Base-by-base conservation (phyloP, 2,888 invertebrate genomes). In the Euclidia mi region DNA sequence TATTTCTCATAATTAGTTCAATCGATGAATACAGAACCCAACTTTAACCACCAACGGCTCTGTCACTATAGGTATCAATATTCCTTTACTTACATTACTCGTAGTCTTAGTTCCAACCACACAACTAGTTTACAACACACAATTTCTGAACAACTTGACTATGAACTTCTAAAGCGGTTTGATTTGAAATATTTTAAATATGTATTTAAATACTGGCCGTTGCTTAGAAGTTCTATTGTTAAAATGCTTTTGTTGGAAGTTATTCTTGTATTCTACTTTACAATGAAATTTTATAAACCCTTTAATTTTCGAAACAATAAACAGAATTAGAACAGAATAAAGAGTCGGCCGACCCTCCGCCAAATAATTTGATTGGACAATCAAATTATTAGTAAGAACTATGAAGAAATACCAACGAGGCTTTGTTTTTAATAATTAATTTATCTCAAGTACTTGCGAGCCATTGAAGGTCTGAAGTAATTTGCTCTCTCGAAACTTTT, bases 401-500 rank as follows among this genome's bases (percentile, higher is more conserved):
- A 72, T 66, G 69, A 69, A 72, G 71, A 73, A 74, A 76, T 73
- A 75, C 63, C 68, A 69, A 73, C 67, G 64, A 65, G 62, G 56
- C 66, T 74, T 66, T 69, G 67, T 72, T 74, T 74, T 72, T 70
- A 76, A 78, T 79, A 74, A 76, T 77, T 75, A 78, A 79, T 76
- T 76, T 75, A 77, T 71, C 56, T 67, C 47, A 68, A 72, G 69
- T 89, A 97, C 98, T 98, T 95, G 99, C 99, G 96, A 87, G 98
- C 98, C 92, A 99, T 96, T 81, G 98, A 97, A 70, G 99, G 98
- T 90, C 99, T 96, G 94, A 97, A 99, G 91, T 97, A 97, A 86
- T 99, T 98, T 73, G 99, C 99, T 82, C 96, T 96, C 90, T 98
- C 97, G 92, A 98, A 99, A 94, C 98, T 98, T 88, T 97, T 96